Conservation (phyloP, 1,140 invertebrate species). For the Nomia melanderi region DNA sequence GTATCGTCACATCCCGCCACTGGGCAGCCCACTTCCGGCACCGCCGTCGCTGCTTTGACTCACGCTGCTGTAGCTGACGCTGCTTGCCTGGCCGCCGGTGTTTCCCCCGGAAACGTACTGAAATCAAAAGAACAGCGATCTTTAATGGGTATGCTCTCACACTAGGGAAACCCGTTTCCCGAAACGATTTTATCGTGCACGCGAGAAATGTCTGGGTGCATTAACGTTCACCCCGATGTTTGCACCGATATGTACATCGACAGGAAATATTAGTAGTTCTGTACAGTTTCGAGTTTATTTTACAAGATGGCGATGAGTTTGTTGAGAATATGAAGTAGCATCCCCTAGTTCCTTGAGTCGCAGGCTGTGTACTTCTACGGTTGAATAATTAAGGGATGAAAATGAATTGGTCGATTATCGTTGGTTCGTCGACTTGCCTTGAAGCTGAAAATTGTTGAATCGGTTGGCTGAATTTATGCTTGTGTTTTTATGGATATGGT, state of each 20-base stretch:
- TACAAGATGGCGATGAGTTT: no score
- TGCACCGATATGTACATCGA: constrained; percentile 22
- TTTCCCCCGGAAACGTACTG: constrained; percentile 74
- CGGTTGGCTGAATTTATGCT: no score
- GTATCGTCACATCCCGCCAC: constrained; percentile 76
- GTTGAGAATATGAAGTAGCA: no score
- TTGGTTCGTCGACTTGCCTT: neutral
- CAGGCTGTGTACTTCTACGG: no score
- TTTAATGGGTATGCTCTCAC: no score
- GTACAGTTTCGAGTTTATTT: no score
- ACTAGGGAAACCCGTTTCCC: no score
- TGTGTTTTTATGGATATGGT: no score
- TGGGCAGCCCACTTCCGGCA: constrained; percentile 57
- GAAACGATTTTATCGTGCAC: constrained; percentile 1
- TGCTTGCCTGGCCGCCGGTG: constrained; percentile 71
- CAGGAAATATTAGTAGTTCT: neutral
- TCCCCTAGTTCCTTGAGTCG: no score
- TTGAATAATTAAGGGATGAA: no score
- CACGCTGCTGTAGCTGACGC: constrained; percentile 77
- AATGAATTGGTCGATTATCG: no score
- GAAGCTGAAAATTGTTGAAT: neutral
- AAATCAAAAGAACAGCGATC: constrained; percentile 62
- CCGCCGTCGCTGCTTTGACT: constrained; percentile 76
- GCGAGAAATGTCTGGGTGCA: no score
- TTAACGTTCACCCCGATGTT: neutral